Base-by-base conservation (phyloP, 2,888 invertebrate genomes). In the Acrocyrtus sp. region DNA sequence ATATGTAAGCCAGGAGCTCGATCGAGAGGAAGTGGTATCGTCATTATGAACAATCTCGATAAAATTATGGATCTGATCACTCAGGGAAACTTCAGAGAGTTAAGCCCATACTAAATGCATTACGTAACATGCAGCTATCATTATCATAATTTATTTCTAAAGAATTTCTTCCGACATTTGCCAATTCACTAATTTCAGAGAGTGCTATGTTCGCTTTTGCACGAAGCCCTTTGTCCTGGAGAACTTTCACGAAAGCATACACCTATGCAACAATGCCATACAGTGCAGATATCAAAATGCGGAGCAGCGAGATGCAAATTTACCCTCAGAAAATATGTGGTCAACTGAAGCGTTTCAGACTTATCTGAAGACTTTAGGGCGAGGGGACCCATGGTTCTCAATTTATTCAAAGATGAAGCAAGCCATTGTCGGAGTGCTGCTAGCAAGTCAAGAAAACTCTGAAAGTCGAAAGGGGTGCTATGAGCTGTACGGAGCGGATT, bases 1-100 rank as follows among this genome's bases (percentile, higher is more conserved):
- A 96, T 97, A 76, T 89, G 96, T 72, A 97, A 97, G 84, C 96
- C 96, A 0, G 96, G 96, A 0, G 95, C 95, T 81, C 93, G 94
- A 83, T 96, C 96, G 80, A 88, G 96, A 10, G 96, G 97, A 0
- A 88, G 93, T 82, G 96, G 96, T 57, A 96, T 97, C 77, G 90
- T 91, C 53, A 87, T 96, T 56, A 91, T 94, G 87, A 93, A 94
- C 84, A 91, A 90, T 82, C 87, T 96, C 26, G 93, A 94, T 81
- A 94, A 95, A 81, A 95, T 97, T 65, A 84, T 93, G 78, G 89
- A 89, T 26, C 87, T 90, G 62, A 87, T 91, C n/a, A 86, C 86
- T 29, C 87, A 91, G 91, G 83, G 87, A 89, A 78, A 88, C 90
- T n/a, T 85, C 86, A 83, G 81, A 82, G 89, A 93, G 87, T 74